Percentiles rank a stretch among this genome's conserved stretches.
These are phyloP conservation scores for Eumerus sabulonum DNA, from an alignment of 2,888 invertebrate genomes.

Conservation along the genomic window DNA sequence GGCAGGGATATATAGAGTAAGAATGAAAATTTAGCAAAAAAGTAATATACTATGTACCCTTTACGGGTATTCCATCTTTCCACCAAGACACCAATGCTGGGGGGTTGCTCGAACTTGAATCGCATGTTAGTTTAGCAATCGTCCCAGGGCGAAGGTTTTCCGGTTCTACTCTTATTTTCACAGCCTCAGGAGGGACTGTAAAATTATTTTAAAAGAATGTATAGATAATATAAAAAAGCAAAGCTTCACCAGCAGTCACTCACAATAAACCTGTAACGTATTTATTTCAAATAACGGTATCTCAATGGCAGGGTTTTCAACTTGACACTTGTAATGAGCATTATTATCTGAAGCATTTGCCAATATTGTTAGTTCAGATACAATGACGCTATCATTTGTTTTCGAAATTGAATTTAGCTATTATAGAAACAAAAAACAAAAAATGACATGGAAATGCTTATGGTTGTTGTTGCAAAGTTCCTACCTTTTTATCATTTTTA, in stretches of 20 bases:
- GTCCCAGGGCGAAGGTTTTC: slow-evolving; percentile 76
- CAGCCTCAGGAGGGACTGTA: slow-evolving; percentile 76
- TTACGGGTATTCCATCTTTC: slow-evolving; percentile 77
- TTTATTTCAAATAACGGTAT: slow-evolving; percentile 76
- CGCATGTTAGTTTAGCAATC: slow-evolving; percentile 75
- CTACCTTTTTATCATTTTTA: slow-evolving; percentile 75
- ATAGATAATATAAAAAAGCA: no score
- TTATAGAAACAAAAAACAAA: not conserved
- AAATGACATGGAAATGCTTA: not conserved
- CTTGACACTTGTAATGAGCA: slow-evolving; percentile 77
- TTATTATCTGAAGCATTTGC: slow-evolving; percentile 76
- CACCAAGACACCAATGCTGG: slow-evolving; percentile 77
- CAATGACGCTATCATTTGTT: slow-evolving; percentile 73
- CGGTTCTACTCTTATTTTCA: slow-evolving; percentile 75
- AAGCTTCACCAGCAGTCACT: slow-evolving; percentile 70
- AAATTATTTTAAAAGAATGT: not conserved
- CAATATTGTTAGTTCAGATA: slow-evolving; percentile 74
- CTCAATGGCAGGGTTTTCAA: slow-evolving; percentile 76
- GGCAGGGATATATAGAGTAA: not conserved
- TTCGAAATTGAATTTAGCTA: slow-evolving; percentile 73
- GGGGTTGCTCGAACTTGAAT: slow-evolving; percentile 77
- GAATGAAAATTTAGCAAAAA: not conserved
- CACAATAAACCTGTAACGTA: slow-evolving; percentile 75
- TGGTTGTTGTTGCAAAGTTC: not conserved
- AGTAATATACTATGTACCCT: slow-evolving; percentile 69